These are phyloP conservation scores for Callimorpha dominula DNA, from an alignment of 2,888 invertebrate species.

Conservation along the genomic window DNA sequence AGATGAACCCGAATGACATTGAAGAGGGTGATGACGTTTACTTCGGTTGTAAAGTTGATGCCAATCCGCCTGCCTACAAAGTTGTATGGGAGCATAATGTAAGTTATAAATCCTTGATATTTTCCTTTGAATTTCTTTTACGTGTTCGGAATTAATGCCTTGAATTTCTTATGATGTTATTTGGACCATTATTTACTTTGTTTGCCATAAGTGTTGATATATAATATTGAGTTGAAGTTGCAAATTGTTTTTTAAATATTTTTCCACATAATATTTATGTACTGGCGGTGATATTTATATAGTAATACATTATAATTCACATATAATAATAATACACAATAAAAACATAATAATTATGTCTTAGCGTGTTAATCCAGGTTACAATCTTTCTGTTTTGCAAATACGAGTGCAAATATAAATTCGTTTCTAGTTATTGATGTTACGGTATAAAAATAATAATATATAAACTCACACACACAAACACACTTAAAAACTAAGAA, in stretches of 20 bases:
- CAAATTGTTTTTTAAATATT: too few species aligned
- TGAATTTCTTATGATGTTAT: conserved; percentile 3
- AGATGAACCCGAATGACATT: conserved; percentile 84
- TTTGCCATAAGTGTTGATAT: not conserved
- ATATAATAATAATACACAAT: not conserved
- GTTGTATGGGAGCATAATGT: conserved; percentile 85
- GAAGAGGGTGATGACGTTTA: conserved; percentile 85
- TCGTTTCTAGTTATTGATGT: not conserved
- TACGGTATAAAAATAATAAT: not conserved
- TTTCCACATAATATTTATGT: too few species aligned
- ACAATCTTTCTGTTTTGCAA: not conserved
- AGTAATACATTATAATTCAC: too few species aligned
- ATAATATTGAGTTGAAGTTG: too few species aligned
- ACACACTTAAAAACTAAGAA: not conserved
- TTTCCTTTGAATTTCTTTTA: conserved; percentile 22
- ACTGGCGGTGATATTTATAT: too few species aligned
- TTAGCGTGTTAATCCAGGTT: not conserved
- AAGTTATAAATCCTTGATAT: conserved; percentile 58
- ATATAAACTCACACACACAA: not conserved
- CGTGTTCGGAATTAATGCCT: conserved; percentile 9
- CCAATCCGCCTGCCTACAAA: conserved; percentile 84
- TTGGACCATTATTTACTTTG: not conserved
- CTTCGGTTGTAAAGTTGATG: conserved; percentile 81
- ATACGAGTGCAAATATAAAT: not conserved
- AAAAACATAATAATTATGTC: too few species aligned